Evolutionary conservation across 2,113 vertebrate species (phyloP), one percentile per base, ranked within the genome.

Genomic region (Camelus bactrianus): DNA sequence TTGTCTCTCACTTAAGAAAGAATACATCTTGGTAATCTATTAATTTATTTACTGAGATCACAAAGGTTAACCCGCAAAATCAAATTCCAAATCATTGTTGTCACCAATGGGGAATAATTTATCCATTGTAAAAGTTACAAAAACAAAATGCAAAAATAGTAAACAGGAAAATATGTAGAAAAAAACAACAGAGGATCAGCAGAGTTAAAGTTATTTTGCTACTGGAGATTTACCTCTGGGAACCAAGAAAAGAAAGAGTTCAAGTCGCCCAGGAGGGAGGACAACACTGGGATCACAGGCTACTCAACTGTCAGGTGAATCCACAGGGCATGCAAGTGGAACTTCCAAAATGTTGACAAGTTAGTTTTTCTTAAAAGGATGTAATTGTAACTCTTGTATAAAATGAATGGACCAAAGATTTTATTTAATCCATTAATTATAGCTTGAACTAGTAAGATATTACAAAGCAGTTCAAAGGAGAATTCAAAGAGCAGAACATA

Each of bases 401-500:
- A 93, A 84, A 65, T 62, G 15, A 92, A 83, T 75, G 28, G 64
- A 8, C 52, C 38, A 75, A 92, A 77, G 3, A 64, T 73, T 93
- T 73, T 28, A 64, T 60, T 81, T 81, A 48, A 89, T 82, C 83
- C 22, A 76, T 65, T 77, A 70, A 67, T 83, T 93, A 80, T 58
- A 73, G 35, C 92, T 15, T 35, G 35, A 86, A 79, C 24, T 19
- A 91, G 52, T 90, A 83, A 87, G 8, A 69, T 88, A 46, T n/a
- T 42, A 24, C 3, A 92, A 5, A 24, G 48, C 19, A 54, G 7
- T 86, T 76, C 73, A 94, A 65, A 88, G 7, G 52, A 72, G 26
- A 93, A 95, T 87, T 87, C 70, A 76, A 94, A 88, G 30, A 54
- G 32, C 22, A 94, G 32, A 91, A 56, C 3, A 6, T 65, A 83